A percentile compares a stretch with the other conserved stretches of the same genome.
Conservation (phyloP, 2,113 vertebrate species). For the Nerophis ophidion region DNA sequence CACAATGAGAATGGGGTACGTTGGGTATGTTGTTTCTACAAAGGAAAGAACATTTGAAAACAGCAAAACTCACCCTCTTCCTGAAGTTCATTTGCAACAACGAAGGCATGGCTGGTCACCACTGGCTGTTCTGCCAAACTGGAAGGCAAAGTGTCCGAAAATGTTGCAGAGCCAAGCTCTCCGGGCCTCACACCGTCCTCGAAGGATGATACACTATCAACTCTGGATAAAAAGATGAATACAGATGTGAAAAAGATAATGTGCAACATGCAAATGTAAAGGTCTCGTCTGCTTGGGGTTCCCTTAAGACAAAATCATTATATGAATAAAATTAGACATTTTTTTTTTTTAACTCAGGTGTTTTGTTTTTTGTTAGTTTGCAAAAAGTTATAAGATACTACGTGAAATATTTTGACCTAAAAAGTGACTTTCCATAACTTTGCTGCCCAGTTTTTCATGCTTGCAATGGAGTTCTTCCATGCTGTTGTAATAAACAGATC, state of each 20-base stretch:
- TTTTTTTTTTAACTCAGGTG: too few species aligned
- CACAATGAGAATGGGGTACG: too few species aligned
- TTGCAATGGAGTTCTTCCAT: too few species aligned
- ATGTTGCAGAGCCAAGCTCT: constrained; percentile 81
- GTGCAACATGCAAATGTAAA: too few species aligned
- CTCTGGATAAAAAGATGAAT: constrained; percentile 68
- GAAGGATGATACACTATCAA: constrained; percentile 87
- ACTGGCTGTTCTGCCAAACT: constrained; percentile 83
- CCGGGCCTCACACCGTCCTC: constrained; percentile 92
- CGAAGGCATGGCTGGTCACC: constrained; percentile 86
- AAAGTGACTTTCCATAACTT: too few species aligned
- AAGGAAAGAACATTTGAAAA: background rate
- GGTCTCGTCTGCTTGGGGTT: too few species aligned
- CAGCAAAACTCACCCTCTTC: constrained; percentile 62
- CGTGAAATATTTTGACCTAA: too few species aligned
- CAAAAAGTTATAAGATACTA: too few species aligned
- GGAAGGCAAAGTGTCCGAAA: constrained; percentile 82
- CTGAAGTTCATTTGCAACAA: constrained; percentile 66
- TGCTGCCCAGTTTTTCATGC: too few species aligned
- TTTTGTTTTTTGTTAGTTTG: too few species aligned
- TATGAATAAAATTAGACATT: background rate
- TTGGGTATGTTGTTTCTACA: background rate
- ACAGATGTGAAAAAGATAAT: background rate
- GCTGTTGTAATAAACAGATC: too few species aligned
- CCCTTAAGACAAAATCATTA: background rate